These are phyloP conservation scores for Gastrophysa polygoni DNA, from an alignment of 2,888 invertebrate species.

Conservation along the genomic window DNA sequence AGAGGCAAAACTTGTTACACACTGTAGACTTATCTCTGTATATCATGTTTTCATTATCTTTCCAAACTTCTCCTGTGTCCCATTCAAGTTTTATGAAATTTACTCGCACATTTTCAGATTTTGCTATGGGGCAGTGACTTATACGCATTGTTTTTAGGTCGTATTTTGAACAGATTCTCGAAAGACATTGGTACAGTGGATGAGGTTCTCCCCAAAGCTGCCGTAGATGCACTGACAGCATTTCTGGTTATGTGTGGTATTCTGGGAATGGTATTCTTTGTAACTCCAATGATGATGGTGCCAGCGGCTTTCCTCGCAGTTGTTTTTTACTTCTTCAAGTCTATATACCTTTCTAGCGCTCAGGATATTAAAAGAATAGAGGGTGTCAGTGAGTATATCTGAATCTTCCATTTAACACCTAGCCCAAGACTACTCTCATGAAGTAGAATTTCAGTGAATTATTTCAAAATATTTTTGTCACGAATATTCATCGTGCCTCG, in stretches of 20 bases:
- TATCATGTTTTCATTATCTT: no score
- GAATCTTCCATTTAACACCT: no score
- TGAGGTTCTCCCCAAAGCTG: conserved; percentile 70
- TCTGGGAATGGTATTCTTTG: conserved; percentile 71
- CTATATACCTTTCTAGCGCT: conserved; percentile 72
- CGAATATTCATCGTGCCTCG: no score
- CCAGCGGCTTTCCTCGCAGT: conserved; percentile 67
- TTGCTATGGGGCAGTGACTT: no score
- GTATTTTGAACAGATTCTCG: conserved; percentile 81
- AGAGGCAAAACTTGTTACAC: no score
- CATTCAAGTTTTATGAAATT: no score
- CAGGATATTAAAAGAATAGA: conserved; percentile 72
- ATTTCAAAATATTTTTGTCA: no score
- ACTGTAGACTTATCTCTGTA: no score
- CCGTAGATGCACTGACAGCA: conserved; percentile 68
- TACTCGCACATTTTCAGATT: no score
- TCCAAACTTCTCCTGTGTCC: no score
- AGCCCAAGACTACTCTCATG: no score
- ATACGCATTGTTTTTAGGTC: conserved; percentile 60
- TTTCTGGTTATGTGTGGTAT: conserved; percentile 74
- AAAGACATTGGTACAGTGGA: conserved; percentile 83
- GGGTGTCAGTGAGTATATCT: conserved; percentile 57
- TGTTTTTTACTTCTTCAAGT: conserved; percentile 68
- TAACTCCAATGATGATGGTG: conserved; percentile 70
- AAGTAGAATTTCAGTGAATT: no score